phyloP scores from a whole-genome alignment of 2,888 invertebrate genomes.

The Spicauda simplicius region DNA sequence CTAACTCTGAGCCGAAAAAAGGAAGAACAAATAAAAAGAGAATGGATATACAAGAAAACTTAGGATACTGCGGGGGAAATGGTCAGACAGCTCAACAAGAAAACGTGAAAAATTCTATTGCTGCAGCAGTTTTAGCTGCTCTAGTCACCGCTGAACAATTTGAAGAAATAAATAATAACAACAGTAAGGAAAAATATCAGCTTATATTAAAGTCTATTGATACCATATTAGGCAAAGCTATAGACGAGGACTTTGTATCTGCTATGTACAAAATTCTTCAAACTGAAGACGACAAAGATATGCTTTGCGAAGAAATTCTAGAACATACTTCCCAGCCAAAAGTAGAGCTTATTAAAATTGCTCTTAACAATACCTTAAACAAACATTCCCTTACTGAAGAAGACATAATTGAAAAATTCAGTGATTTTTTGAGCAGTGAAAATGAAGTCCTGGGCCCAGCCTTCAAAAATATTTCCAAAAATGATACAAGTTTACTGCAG shows the following conservation, averaged over 20 bases:
- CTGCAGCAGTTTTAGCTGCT: slow-evolving; percentile 80
- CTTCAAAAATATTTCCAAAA: slow-evolving; percentile 87
- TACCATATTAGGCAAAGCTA: slow-evolving; percentile 77
- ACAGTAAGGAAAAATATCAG: slow-evolving; percentile 79
- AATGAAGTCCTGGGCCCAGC: slow-evolving; percentile 86
- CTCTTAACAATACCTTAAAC: slow-evolving; percentile 72
- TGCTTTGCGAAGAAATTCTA: slow-evolving; percentile 77
- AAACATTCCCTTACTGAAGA: slow-evolving; percentile 81
- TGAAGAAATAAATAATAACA: slow-evolving; percentile 79
- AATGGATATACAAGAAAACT: slow-evolving; percentile 52
- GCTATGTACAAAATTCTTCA: slow-evolving; percentile 80
- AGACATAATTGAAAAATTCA: slow-evolving; percentile 86
- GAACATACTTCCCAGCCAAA: slow-evolving; percentile 84
- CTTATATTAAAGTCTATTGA: slow-evolving; percentile 80
- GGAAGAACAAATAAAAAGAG: slow-evolving; percentile 62
- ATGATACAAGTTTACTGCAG: slow-evolving; percentile 85
- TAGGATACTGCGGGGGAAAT: slow-evolving; percentile 52
- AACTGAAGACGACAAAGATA: slow-evolving; percentile 79
- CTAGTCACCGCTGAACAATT: slow-evolving; percentile 80
- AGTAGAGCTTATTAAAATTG: slow-evolving; percentile 86
- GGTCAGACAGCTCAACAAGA: slow-evolving; percentile 71
- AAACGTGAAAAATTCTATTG: slow-evolving; percentile 82
- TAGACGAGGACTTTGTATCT: slow-evolving; percentile 76
- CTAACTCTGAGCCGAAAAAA: slow-evolving; percentile 58
- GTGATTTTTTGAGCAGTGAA: slow-evolving; percentile 86